phyloP scores from a whole-genome alignment of 2,113 vertebrate genomes.

The Anolis carolinensis region DNA sequence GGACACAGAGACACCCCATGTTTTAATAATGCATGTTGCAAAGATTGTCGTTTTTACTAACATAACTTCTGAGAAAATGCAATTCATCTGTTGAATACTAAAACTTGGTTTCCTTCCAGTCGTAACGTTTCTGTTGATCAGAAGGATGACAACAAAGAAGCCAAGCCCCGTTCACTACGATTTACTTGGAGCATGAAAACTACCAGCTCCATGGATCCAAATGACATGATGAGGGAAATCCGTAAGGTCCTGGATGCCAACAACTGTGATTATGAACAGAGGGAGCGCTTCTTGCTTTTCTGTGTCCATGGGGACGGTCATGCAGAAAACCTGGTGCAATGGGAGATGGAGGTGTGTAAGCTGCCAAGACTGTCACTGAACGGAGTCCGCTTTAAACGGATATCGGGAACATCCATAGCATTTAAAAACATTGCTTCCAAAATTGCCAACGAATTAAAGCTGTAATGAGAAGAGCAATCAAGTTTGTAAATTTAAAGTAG shows the following conservation, averaged over 20 bases:
- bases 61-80: background rate
- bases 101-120: slow-evolving; percentile 79
- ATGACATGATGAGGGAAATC: slow-evolving; percentile 97
- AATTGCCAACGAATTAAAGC: slow-evolving; percentile 99
- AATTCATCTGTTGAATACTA: background rate
- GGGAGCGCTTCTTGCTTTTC: slow-evolving; percentile 95
- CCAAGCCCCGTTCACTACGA: slow-evolving; percentile 94
- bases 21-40: background rate
- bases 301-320: slow-evolving; percentile 94
- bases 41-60: slow-evolving; percentile 29
- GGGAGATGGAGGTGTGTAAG: slow-evolving; percentile 99
- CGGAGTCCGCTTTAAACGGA: slow-evolving; percentile 97
- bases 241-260: slow-evolving; percentile 96
- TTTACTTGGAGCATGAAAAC: slow-evolving; percentile 99
- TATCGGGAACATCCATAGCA: slow-evolving; percentile 98
- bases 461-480: slow-evolving; percentile 88
- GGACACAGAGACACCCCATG: background rate
- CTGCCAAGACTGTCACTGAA: slow-evolving; percentile 98
- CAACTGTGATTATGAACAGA: slow-evolving; percentile 96
- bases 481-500: slow-evolving; percentile 92
- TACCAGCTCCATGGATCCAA: slow-evolving; percentile 96
- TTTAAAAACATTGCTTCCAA: slow-evolving; percentile 99
- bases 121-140: slow-evolving; percentile 96
- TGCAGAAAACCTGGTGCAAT: slow-evolving; percentile 93
- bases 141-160: slow-evolving; percentile 93